Conservation (phyloP, 2,113 vertebrate species). For the Notarius quadriscutis region DNA sequence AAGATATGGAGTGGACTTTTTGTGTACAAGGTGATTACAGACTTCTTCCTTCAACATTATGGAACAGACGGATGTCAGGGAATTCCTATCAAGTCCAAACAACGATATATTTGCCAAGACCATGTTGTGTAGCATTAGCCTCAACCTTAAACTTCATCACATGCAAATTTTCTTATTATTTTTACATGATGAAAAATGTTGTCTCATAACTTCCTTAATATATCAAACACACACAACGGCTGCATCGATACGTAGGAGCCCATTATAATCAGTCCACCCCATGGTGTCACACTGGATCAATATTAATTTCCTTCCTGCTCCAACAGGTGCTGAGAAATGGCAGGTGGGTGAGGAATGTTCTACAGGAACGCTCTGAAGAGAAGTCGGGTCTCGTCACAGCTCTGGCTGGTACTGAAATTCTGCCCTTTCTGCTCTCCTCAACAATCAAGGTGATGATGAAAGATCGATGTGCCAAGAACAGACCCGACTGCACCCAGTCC, state of each 20-base stretch:
- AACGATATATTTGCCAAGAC: not conserved
- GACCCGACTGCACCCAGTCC: slow-evolving; percentile 22
- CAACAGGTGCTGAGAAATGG: slow-evolving; percentile 27
- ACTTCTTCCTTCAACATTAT: not conserved
- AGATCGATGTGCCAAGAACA: slow-evolving; percentile 55
- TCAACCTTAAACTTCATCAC: slow-evolving; percentile 44
- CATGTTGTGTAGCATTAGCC: not conserved
- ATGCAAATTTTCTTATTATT: slow-evolving; percentile 57
- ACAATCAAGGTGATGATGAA: slow-evolving; percentile 58
- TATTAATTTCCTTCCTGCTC: slow-evolving; percentile 31
- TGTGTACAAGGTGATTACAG: not conserved
- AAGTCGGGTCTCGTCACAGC: not conserved
- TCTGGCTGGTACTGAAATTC: not conserved
- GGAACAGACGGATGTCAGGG: slow-evolving; percentile 43
- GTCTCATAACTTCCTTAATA: slow-evolving; percentile 16
- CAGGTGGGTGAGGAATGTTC: not conserved
- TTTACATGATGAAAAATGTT: slow-evolving; percentile 39
- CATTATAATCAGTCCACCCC: slow-evolving; percentile 23
- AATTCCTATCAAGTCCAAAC: no score
- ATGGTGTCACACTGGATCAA: slow-evolving; percentile 20
- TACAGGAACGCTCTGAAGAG: not conserved
- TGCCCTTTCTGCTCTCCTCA: not conserved
- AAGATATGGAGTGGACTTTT: not conserved
- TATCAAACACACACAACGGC: slow-evolving; percentile 8
- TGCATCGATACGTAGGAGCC: slow-evolving; percentile 2